Evolutionary conservation across 2,888 invertebrate genomes (phyloP).

Genomic region (Coelinius sp.): DNA sequence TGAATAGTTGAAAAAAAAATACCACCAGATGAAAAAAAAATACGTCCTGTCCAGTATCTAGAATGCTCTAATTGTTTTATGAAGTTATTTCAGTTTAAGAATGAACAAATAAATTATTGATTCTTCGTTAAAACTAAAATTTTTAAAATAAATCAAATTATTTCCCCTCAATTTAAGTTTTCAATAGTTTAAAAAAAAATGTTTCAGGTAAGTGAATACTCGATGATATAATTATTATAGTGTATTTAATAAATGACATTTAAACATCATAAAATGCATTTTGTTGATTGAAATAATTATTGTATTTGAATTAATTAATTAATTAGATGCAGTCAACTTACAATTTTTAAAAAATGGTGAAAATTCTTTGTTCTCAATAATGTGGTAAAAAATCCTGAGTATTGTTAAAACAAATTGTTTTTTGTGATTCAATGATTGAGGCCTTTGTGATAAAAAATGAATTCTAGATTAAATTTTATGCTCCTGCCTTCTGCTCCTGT

Average conservation of each 20-base stretch:
- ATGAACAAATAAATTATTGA: conserved; percentile 64
- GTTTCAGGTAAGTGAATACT: not conserved
- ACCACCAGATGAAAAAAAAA: conserved; percentile 51
- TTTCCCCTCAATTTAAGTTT: not conserved
- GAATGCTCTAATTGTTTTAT: conserved; percentile 65
- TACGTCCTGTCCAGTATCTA: conserved; percentile 56
- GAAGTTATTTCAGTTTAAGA: conserved; percentile 63
- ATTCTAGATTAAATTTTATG: conserved; percentile 42
- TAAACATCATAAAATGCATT: conserved; percentile 2
- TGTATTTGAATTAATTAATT: not conserved
- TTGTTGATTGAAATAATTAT: not conserved
- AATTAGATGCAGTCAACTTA: not conserved
- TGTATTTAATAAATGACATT: conserved; percentile 6
- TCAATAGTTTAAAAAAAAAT: not conserved
- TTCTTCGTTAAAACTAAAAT: conserved; percentile 56
- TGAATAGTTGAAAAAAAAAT: conserved; percentile 40
- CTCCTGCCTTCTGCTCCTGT: conserved; percentile 64
- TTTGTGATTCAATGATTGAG: not conserved
- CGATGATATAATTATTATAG: not conserved
- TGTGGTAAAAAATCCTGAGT: not conserved
- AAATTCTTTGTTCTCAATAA: not conserved
- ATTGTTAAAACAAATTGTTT: not conserved
- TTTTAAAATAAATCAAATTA: not conserved
- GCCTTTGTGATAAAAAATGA: conserved; percentile 1
- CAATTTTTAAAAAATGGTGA: not conserved